Evolutionary conservation across 2,113 vertebrate species (phyloP), one percentile per base, ranked within the genome.

Genomic region (Tetraodon nigroviridis): DNA sequence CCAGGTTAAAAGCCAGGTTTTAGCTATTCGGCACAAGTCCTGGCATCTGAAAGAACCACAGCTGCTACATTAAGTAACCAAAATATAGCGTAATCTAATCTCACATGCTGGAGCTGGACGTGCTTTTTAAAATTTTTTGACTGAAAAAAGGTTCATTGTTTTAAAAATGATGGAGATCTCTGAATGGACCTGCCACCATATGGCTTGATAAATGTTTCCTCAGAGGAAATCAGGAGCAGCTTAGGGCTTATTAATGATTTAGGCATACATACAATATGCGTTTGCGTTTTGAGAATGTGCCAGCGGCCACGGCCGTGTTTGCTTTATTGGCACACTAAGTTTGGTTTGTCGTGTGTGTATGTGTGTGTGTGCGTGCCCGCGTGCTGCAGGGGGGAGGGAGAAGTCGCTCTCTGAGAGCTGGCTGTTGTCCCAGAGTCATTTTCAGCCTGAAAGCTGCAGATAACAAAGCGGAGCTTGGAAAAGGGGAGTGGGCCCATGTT

Each of bases 391-490:
- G 7, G 49, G 3, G 8, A 6, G 18, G 5, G 19, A 10, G 46
- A 7, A 48, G 20, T 19, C 6, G 20, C 27, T 55, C 63, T 63
- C 50, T 40, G 18, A 45, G 54, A 48, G 22, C 58, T 71, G 71
- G 62, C 62, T 50, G 45, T 49, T 74, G 61, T 67, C 77, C 77
- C 67, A 71, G 65, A 65, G 67, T 18, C 69, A 69, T 67, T 68
- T 75, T 58, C 49, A 63, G 73, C 69, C 81, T 84, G 80, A 71
- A 75, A 73, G 69, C 6, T 0, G 47, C 64, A 81, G 80, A 86
- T 84, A 86, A 77, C 74, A 8, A 20, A 5, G 67, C 61, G 0
- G 53, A 66, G 67, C 69, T 75, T 22, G 22, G 68, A 77, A 71
- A 77, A 71, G 47, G 61, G 49, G 20, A 70, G 32, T 67, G 50